Percentiles rank a stretch among this genome's conserved stretches.
Evolutionary conservation across 2,113 vertebrate species (phyloP).

Genomic region (Carassius gibelio): DNA sequence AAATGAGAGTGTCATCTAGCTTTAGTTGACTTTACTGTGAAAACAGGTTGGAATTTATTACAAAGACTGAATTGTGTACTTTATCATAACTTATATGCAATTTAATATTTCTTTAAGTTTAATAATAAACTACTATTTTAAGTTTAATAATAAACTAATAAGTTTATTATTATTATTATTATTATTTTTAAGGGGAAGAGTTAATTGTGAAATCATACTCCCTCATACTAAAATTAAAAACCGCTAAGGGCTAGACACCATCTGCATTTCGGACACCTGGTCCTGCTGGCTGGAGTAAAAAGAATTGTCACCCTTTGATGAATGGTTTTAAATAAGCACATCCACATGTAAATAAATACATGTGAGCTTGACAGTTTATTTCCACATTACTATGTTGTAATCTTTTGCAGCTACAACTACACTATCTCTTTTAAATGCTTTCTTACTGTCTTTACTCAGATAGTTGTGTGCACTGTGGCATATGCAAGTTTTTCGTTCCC

Average conservation of each 20-base stretch:
- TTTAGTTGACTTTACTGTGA: slow-evolving; percentile 23
- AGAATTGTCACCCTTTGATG: not conserved
- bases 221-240: not conserved
- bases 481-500: not conserved
- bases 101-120: not conserved
- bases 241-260: not conserved
- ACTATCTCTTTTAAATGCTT: not conserved
- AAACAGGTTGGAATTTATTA: slow-evolving; percentile 34
- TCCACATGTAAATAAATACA: slow-evolving; percentile 2
- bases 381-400: not conserved
- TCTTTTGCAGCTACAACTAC: slow-evolving; percentile 9
- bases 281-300: not conserved
- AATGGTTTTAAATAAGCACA: slow-evolving; percentile 15
- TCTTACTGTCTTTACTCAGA: not conserved
- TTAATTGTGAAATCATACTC: not conserved
- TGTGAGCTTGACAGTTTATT: not conserved
- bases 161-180: too few species aligned
- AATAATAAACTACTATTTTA: too few species aligned
- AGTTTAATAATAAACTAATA: too few species aligned
- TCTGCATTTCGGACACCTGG: not conserved
- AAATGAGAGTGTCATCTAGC: not conserved
- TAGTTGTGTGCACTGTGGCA: not conserved
- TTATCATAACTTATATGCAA: slow-evolving; percentile 33
- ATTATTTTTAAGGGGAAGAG: not conserved
- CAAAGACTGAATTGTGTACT: slow-evolving; percentile 36